Evolutionary conservation across 2,113 vertebrate species (phyloP).

Genomic region (Gorsachius goisagi): DNA sequence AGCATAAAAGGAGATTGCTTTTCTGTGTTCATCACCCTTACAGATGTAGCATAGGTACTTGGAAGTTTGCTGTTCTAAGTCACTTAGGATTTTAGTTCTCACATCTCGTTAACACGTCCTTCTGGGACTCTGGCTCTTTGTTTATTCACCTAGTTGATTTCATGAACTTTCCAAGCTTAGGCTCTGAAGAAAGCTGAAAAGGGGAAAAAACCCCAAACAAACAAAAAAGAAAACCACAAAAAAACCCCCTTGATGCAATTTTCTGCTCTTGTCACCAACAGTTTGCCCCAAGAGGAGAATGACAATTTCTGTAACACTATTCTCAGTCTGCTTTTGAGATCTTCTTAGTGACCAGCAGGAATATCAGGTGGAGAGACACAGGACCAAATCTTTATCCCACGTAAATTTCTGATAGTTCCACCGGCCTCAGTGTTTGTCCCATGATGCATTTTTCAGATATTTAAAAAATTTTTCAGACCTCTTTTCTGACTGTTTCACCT

Average conservation of each 20-base stretch:
- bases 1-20: not conserved
- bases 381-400: not conserved
- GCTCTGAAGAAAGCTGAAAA: not conserved
- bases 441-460: not conserved
- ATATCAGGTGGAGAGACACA: not conserved
- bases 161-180: not conserved
- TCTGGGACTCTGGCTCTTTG: not conserved
- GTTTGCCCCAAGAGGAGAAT: not conserved
- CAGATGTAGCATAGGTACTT: not conserved
- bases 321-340: not conserved
- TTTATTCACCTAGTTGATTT: not conserved
- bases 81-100: not conserved
- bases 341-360: not conserved
- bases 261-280: not conserved
- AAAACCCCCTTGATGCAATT: not conserved
- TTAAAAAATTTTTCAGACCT: not conserved
- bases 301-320: not conserved
- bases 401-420: not conserved
- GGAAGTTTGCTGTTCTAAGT: not conserved
- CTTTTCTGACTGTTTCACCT: not conserved
- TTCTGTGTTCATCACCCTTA: not conserved
- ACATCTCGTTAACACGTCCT: not conserved
- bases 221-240: not conserved
- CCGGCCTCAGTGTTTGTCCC: not conserved
- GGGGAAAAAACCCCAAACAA: fast-evolving